A percentile compares a stretch with the other conserved stretches of the same genome.
phyloP scores from a whole-genome alignment of 2,888 invertebrate genomes.

The Timandra comae region DNA sequence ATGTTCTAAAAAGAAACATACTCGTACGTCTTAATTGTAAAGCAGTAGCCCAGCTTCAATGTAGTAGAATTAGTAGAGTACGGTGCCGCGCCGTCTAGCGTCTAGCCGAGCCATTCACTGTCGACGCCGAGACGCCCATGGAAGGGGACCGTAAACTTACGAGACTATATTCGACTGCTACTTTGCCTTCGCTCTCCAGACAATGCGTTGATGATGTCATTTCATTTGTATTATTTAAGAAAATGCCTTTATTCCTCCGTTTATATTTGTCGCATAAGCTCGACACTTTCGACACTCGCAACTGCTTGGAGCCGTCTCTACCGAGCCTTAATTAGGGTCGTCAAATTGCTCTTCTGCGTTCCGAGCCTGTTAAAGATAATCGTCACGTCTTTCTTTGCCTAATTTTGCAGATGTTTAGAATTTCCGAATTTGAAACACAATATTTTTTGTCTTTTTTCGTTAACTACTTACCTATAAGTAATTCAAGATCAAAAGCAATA shows the following conservation, averaged over 20 bases:
- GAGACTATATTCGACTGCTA: conserved; percentile 15
- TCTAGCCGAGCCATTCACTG: conserved; percentile 36
- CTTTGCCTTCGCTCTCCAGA: neutral
- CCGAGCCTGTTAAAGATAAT: conserved; percentile 17
- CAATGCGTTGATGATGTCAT: conserved; percentile 1
- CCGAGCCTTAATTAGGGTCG: conserved; percentile 18
- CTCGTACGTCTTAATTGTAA: too few species aligned
- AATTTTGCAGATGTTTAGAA: conserved; percentile 14
- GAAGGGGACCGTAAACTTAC: conserved; percentile 19
- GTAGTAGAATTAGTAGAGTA: too few species aligned
- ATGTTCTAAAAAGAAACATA: too few species aligned
- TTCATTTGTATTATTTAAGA: conserved; percentile 8
- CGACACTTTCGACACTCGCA: conserved; percentile 12
- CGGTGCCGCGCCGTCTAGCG: conserved; percentile 56
- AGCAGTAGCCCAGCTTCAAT: too few species aligned
- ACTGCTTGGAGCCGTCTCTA: conserved; percentile 13
- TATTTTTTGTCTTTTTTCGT: too few species aligned
- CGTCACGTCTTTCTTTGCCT: conserved; percentile 14
- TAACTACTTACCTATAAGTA: too few species aligned
- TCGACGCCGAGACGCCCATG: conserved; percentile 34
- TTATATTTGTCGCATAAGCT: conserved; percentile 15
- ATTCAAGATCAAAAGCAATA: too few species aligned
- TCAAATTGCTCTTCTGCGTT: conserved; percentile 16
- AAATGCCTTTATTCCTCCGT: conserved; percentile 15
- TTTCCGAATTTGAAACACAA: conserved; percentile 1